These are phyloP conservation scores for Rosalia funebris DNA, from an alignment of 2,888 invertebrate genomes.

Conservation along the genomic window DNA sequence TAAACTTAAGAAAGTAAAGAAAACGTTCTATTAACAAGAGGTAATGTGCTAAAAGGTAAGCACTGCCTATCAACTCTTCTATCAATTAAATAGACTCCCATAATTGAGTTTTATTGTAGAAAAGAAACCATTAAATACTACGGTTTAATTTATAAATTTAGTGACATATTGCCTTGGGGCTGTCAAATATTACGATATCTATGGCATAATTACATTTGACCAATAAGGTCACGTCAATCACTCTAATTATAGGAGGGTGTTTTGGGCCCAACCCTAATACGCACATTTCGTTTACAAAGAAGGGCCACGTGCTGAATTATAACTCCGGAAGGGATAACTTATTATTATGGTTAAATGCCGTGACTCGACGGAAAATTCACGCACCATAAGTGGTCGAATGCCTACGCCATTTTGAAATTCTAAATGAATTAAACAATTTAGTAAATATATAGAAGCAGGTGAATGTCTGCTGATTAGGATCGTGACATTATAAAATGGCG, in stretches of 20 bases:
- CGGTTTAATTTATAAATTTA: too few relatives aligned
- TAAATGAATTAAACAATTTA: conserved; percentile 40
- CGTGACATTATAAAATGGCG: conserved; percentile 26
- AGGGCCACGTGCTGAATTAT: conserved; percentile 36
- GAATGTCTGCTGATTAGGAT: conserved; percentile 22
- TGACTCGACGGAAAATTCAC: conserved; percentile 47
- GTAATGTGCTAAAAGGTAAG: too few relatives aligned
- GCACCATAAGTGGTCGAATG: conserved; percentile 43
- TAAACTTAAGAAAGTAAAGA: too few relatives aligned
- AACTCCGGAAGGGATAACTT: conserved; percentile 49
- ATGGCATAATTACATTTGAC: conserved; percentile 29
- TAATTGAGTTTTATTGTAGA: too few relatives aligned
- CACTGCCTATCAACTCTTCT: too few relatives aligned
- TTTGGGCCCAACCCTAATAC: conserved; percentile 41
- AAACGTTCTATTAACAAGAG: too few relatives aligned
- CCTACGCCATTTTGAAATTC: conserved; percentile 49
- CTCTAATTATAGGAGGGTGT: conserved; percentile 42
- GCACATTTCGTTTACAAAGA: conserved; percentile 22
- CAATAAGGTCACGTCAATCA: conserved; percentile 41
- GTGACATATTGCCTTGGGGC: not conserved
- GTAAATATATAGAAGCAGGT: conserved; percentile 21
- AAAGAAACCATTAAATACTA: too few relatives aligned
- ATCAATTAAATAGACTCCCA: too few relatives aligned
- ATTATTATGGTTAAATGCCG: conserved; percentile 53
- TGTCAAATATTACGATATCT: conserved; percentile 14